phyloP scores from a whole-genome alignment of 2,113 vertebrate species.

The Deroptyus accipitrinus region DNA sequence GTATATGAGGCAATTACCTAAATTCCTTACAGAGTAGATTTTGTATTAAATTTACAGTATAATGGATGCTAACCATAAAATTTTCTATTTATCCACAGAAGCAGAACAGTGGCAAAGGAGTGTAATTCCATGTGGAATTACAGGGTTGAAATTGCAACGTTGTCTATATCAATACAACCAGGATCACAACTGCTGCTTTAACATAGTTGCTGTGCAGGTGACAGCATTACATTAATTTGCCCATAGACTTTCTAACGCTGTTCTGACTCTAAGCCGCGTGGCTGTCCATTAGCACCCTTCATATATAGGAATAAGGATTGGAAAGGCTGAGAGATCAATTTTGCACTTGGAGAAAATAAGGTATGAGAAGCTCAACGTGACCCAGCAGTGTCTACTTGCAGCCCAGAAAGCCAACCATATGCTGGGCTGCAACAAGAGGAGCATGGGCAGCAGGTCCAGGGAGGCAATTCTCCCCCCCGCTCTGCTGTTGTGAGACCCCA shows the following conservation, averaged over 20 bases:
- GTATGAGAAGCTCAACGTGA: not conserved
- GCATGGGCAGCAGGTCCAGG: not conserved
- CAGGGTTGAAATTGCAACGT: not conserved
- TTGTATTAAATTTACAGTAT: not conserved
- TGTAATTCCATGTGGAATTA: not conserved
- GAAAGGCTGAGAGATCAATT: not conserved
- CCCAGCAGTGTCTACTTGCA: not conserved
- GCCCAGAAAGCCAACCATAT: not conserved
- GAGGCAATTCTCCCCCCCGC: not conserved
- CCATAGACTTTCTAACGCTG: not conserved
- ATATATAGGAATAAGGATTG: not conserved
- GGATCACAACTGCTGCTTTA: not conserved
- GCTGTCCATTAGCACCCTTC: not conserved
- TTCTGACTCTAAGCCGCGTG: not conserved
- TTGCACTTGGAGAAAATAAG: not conserved
- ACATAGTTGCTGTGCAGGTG: too few species aligned
- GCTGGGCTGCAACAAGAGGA: not conserved
- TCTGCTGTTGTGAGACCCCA: not conserved
- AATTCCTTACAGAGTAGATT: not conserved
- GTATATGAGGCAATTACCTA: accelerated
- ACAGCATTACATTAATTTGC: not conserved
- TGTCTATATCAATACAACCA: not conserved
- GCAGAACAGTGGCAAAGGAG: not conserved
- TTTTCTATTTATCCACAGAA: not conserved
- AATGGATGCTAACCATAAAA: not conserved